Conservation (phyloP, 2,113 vertebrate species). For the Nesogale talazaci region DNA sequence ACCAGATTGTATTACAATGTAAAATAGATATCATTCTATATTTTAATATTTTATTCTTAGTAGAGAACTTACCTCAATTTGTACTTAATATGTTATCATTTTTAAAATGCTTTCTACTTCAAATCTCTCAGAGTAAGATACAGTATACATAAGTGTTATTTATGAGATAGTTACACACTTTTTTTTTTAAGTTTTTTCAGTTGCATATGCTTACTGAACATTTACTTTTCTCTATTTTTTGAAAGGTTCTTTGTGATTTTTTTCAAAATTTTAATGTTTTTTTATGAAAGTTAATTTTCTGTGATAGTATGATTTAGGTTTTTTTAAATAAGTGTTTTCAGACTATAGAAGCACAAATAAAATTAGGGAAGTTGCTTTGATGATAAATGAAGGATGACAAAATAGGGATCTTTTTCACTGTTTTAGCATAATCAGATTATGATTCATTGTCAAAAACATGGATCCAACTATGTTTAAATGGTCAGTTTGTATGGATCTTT, state of each 20-base stretch:
- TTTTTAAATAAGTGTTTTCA: constrained; percentile 38
- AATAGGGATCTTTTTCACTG: constrained; percentile 17
- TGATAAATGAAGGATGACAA: neutral
- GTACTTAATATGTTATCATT: constrained; percentile 15
- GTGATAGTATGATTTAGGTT: neutral
- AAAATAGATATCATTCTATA: constrained; percentile 24
- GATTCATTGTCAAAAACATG: constrained; percentile 34
- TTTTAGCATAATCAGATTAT: constrained; percentile 12
- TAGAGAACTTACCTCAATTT: constrained; percentile 42
- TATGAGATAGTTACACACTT: constrained; percentile 13
- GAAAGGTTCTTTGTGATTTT: constrained; percentile 41
- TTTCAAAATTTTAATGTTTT: neutral
- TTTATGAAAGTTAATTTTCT: constrained; percentile 48
- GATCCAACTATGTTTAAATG: neutral
- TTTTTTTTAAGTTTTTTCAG: no score
- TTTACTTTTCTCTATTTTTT: constrained; percentile 43
- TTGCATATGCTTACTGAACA: neutral
- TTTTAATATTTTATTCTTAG: constrained; percentile 26
- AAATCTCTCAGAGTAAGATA: constrained; percentile 50
- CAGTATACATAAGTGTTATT: constrained; percentile 14
- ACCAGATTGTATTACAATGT: neutral
- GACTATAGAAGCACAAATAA: constrained; percentile 18
- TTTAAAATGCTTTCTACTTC: constrained; percentile 22
- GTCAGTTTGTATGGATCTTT: constrained; percentile 8
- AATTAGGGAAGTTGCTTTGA: constrained; percentile 28